Base-by-base conservation (phyloP, 2,888 invertebrate species). In the Andrena trimmerana region DNA sequence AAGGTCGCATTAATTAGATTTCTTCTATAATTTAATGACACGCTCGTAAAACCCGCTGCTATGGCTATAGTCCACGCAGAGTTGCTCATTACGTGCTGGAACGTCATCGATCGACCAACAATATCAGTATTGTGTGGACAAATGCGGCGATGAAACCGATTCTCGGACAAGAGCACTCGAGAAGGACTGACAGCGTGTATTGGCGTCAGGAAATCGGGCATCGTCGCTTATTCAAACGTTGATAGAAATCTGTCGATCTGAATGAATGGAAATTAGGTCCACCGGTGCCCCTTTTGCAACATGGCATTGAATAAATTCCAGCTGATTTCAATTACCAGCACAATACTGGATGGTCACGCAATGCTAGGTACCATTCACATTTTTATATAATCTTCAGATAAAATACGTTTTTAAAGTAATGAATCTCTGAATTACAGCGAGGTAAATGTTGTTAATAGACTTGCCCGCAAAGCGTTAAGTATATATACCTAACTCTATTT, bases 131-230 rank as follows among this genome's bases (percentile, higher is more conserved):
- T 76, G 60, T 63, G 66, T 66, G 31, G 65, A 59, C 73, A 76
- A 83, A 83, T 65, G 63, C 80, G 71, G 57, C 71, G 82, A 86
- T 76, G 80, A 73, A 84, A 67, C 36, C 24, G 74, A 70, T 36
- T 42, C 66, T 73, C 67, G 78, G 52, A 68, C 54, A 75, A 63
- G 33, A 63, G 54, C 13, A 13, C 31, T 48, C 50, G 70, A 75
- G 72, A 79, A 24, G 29, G 54, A 72, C 62, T n/a, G n/a, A 13
- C 73, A 59, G 33, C 31, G 29, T 36, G 48, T 16, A 24, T 63
- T 20, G 66, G 24, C 16, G n/a, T 59, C 52, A 29, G 13, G 48
- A 13, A 33, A 60, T 65, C 54, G 27, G 8, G 16, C 68, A n/a
- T 8, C 5, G 33, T 13, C 50, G 36, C 20, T 20, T 36, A 59